phyloP scores from a whole-genome alignment of 1,140 invertebrate genomes.

The Tetraneura akinire region DNA sequence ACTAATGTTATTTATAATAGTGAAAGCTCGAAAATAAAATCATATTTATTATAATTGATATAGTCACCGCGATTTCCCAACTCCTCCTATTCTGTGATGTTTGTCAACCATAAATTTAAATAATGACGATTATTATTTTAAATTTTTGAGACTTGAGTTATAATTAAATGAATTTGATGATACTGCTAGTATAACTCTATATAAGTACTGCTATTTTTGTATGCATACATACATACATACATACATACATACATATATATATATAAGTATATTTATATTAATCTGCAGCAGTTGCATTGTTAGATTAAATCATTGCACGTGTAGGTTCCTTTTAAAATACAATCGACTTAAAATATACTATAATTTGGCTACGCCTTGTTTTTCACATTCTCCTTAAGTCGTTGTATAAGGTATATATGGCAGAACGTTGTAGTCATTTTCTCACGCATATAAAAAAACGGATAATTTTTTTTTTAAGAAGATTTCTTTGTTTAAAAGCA shows the following conservation, averaged over 20 bases:
- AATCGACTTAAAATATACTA: conserved; percentile 20
- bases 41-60: not conserved
- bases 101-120: conserved; percentile 5
- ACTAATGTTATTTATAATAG: not conserved
- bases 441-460: conserved; percentile 11
- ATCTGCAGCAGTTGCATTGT: not conserved
- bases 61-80: not conserved
- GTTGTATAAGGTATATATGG: too few relatives aligned
- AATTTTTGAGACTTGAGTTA: not conserved
- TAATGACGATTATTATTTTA: not conserved
- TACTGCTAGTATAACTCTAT: too few relatives aligned
- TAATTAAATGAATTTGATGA: too few relatives aligned
- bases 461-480: conserved; percentile 1
- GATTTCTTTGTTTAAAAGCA: conserved; percentile 30
- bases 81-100: not conserved
- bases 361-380: conserved; percentile 9
- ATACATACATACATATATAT: too few relatives aligned
- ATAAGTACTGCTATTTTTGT: not conserved
- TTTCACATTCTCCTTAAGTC: conserved; percentile 17
- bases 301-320: not conserved
- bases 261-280: not conserved
- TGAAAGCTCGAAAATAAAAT: not conserved
- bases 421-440: conserved; percentile 22
- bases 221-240: too few relatives aligned
- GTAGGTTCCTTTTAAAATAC: conserved; percentile 18